These are phyloP conservation scores for Coptodon rendalli DNA, from an alignment of 2,113 vertebrate species.

Conservation along the genomic window DNA sequence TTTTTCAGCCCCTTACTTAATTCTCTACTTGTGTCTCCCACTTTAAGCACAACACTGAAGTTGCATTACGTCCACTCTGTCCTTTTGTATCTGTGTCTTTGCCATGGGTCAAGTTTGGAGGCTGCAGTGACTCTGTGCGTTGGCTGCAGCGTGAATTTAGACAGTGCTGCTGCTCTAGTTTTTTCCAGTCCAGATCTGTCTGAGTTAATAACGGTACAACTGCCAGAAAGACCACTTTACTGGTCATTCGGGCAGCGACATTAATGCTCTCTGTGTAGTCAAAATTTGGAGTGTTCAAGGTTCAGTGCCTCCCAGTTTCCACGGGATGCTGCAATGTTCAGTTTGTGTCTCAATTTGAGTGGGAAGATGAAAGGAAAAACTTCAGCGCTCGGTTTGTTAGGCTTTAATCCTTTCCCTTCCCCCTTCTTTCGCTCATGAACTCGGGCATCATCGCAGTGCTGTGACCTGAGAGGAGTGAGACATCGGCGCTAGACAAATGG, in stretches of 20 bases:
- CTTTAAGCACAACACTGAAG: not conserved
- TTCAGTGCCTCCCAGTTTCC: slow-evolving; percentile 31
- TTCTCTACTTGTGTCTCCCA: not conserved
- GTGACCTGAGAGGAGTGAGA: slow-evolving; percentile 39
- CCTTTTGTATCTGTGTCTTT: slow-evolving; percentile 37
- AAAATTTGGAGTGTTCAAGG: slow-evolving; percentile 45
- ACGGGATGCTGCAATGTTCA: slow-evolving; percentile 6
- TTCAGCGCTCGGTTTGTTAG: not conserved
- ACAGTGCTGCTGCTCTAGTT: slow-evolving; percentile 45
- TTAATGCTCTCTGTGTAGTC: slow-evolving; percentile 3
- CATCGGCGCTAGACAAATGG: slow-evolving; percentile 27
- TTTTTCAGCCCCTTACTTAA: not conserved
- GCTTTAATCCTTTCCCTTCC: not conserved
- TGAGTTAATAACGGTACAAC: slow-evolving; percentile 44
- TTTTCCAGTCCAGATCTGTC: slow-evolving; percentile 57
- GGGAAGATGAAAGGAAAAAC: slow-evolving; percentile 12
- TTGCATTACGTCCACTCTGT: slow-evolving; percentile 12
- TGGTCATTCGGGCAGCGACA: slow-evolving; percentile 42
- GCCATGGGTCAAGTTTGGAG: slow-evolving; percentile 27
- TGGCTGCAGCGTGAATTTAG: not conserved
- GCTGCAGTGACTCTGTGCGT: not conserved
- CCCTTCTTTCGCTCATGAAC: not conserved
- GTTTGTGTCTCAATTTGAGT: slow-evolving; percentile 55
- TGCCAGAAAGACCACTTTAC: slow-evolving; percentile 48
- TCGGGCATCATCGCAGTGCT: slow-evolving; percentile 13